These are phyloP conservation scores for Allochrocebus solatus DNA, from an alignment of 2,797 vertebrate genomes.

Conservation along the genomic window DNA sequence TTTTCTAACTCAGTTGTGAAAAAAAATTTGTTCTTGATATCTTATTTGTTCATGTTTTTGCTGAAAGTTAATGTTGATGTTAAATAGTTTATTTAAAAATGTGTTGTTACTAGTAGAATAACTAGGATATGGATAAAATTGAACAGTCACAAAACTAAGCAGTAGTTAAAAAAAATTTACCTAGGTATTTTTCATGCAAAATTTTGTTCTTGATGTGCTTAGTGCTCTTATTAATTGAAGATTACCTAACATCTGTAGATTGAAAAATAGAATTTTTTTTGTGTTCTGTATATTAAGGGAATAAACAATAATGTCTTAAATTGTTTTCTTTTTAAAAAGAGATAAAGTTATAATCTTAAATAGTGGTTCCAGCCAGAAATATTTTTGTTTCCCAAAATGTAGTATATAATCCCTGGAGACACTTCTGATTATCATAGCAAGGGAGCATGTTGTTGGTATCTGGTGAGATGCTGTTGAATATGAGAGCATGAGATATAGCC, in stretches of 20 bases:
- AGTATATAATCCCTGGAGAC: not conserved
- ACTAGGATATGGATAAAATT: not conserved
- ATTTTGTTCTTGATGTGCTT: not conserved
- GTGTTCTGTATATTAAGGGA: not conserved
- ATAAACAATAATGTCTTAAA: not conserved
- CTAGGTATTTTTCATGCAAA: not conserved
- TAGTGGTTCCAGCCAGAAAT: not conserved
- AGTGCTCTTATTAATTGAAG: slow-evolving; percentile 36
- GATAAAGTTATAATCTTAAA: not conserved
- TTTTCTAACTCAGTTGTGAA: not conserved
- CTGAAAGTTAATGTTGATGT: not conserved
- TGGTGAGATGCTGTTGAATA: not conserved
- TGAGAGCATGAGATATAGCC: not conserved
- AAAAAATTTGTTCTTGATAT: not conserved
- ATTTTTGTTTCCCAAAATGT: not conserved
- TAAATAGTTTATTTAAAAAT: not conserved
- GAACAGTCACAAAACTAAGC: not conserved
- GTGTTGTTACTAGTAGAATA: not conserved
- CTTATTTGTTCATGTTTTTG: slow-evolving; percentile 25
- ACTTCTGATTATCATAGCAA: not conserved
- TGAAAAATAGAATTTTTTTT: not conserved
- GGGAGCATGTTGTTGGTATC: not conserved
- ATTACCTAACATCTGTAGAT: not conserved
- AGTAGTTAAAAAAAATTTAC: not conserved
- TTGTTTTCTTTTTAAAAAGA: not conserved